A percentile compares a stretch with the other conserved stretches of the same genome.
phyloP scores from a whole-genome alignment of 2,888 invertebrate species.

The Drosophila buzzatii region DNA sequence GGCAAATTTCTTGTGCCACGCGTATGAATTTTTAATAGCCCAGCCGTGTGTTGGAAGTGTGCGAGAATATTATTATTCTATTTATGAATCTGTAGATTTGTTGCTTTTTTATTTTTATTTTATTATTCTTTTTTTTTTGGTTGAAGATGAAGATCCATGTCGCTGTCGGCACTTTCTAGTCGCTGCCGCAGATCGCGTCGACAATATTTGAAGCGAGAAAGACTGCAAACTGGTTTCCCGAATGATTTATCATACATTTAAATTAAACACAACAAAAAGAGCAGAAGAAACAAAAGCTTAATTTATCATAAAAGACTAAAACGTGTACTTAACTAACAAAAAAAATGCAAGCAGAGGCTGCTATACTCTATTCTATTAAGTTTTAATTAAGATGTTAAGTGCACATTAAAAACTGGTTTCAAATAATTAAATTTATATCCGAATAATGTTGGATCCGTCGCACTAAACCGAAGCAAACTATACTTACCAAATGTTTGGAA shows the following conservation, averaged over 20 bases:
- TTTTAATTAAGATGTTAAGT: constrained; percentile 10
- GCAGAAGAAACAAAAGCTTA: constrained; percentile 67
- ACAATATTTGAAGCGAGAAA: constrained; percentile 60
- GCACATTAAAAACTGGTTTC: constrained; percentile 3
- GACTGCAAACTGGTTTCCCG: constrained; percentile 64
- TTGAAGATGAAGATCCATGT: constrained; percentile 62
- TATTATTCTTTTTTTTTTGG: background rate
- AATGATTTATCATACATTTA: constrained; percentile 81
- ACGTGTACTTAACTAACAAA: constrained; percentile 71
- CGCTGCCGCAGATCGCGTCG: constrained; percentile 44
- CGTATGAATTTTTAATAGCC: constrained; percentile 73
- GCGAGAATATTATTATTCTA: constrained; percentile 57
- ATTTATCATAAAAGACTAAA: constrained; percentile 80
- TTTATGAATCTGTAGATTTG: constrained; percentile 35
- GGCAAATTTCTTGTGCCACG: constrained; percentile 75
- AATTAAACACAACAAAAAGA: constrained; percentile 66
- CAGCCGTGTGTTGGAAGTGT: constrained; percentile 74
- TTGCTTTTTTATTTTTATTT: background rate
- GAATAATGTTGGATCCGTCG: background rate
- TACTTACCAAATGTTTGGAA: background rate
- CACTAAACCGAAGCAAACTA: background rate
- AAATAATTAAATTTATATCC: constrained; percentile 1
- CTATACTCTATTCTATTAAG: constrained; percentile 38
- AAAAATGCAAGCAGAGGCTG: constrained; percentile 10
- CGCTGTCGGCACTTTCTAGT: constrained; percentile 79